A percentile compares a stretch with the other conserved stretches of the same genome.
These are phyloP conservation scores for Scaptomyza polygonia DNA, from an alignment of 2,888 invertebrate genomes.

Conservation along the genomic window DNA sequence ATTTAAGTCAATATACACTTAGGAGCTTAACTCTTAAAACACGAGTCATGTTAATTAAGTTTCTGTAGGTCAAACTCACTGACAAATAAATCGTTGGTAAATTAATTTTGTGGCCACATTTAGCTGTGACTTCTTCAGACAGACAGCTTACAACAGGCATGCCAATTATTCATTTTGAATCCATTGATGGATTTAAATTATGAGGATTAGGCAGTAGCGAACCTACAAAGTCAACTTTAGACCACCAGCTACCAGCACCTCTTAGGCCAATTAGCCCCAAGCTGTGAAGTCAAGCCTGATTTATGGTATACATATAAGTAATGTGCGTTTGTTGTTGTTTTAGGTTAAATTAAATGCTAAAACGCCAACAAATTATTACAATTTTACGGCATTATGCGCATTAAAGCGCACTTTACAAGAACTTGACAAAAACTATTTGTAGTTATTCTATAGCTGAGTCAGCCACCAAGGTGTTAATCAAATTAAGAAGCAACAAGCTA, in stretches of 20 bases:
- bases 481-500: constrained; percentile 67
- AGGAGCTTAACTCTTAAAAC: not conserved
- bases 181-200: constrained; percentile 46
- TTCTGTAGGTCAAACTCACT: constrained; percentile 8
- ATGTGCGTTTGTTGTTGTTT: constrained; percentile 16
- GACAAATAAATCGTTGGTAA: constrained; percentile 38
- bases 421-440: not conserved
- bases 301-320: constrained; percentile 70
- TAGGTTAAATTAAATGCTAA: constrained; percentile 51
- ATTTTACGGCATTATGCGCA: constrained; percentile 67
- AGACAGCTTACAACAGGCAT: constrained; percentile 9
- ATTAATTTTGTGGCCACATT: constrained; percentile 34
- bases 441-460: constrained; percentile 2
- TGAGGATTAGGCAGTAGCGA: constrained; percentile 37
- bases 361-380: constrained; percentile 63
- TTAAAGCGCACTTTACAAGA: constrained; percentile 29
- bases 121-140: not conserved
- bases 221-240: constrained; percentile 9
- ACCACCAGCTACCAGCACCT: constrained; percentile 17
- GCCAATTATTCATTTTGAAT: constrained; percentile 24
- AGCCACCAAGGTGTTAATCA: constrained; percentile 70
- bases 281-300: constrained; percentile 44
- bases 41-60: constrained; percentile 13
- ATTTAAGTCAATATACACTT: not conserved
- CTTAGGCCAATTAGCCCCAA: constrained; percentile 20